Base-by-base conservation (phyloP, 2,888 invertebrate species). In the Neuroscelio doddi region DNA sequence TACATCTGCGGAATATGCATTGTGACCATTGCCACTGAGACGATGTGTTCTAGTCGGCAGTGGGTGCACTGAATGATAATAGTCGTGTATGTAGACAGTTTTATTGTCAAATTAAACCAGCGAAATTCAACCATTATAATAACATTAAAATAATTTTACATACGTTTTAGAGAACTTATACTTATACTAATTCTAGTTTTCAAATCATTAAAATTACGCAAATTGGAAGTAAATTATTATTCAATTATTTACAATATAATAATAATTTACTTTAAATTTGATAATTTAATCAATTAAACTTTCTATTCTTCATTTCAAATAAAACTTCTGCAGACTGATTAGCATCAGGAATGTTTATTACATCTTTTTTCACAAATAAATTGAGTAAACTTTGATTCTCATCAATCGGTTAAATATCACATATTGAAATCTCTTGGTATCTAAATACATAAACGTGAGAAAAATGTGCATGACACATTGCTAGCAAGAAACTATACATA, bases 291-390 rank as follows among this genome's bases (percentile, higher is more conserved):
- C n/a, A n/a, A n/a, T n/a, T n/a, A n/a, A n/a, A 21, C 5, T 21
- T 21, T 21, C 21, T 21, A 3, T 21, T 21, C 21, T 2, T 21
- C 2, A 21, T 21, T 21, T 2, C 2, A 32, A 36, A 41, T 50
- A 64, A 64, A 57, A 55, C 46, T 3, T 15, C 1, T n/a, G 21
- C 59, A 64, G 53, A 59, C 50, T 7, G 50, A 64, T 64, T 59
- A 56, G 59, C 51, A 44, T 58, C 55, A 51, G 44, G 51, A 50
- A 45, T 45, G 64, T 59, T 56, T 30, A 44, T 30, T 41, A 52
- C 52, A 56, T 52, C 52, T 42, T 50, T 61, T 65, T 65, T 65
- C 56, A 56, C 65, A 61, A 65, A 65, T 61, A 65, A 65, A 65
- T 65, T 65, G 61, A 56, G 56, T 39, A 56, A 59, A 56, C 47